These are phyloP conservation scores for Notodonta dromedarius DNA, from an alignment of 2,888 invertebrate species.

Conservation along the genomic window DNA sequence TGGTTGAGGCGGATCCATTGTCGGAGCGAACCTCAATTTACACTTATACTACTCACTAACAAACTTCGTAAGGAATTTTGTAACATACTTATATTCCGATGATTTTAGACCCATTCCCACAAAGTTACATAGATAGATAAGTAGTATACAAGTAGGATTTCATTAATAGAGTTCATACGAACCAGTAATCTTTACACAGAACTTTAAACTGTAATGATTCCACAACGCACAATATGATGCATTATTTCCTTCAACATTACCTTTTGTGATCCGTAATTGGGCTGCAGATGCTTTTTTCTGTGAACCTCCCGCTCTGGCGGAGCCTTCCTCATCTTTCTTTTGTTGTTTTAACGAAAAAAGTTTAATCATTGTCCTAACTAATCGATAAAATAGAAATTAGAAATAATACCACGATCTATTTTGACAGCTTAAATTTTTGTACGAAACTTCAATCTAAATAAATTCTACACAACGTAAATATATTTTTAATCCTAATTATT, in stretches of 20 bases:
- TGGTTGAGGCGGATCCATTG: background rate
- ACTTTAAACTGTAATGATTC: constrained; percentile 27
- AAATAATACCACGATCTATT: constrained; percentile 74
- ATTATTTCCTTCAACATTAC: constrained; percentile 73
- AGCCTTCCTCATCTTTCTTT: constrained; percentile 97
- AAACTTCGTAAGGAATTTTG: background rate
- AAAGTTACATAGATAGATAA: background rate
- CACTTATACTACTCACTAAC: background rate
- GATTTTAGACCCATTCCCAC: background rate
- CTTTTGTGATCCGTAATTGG: constrained; percentile 98
- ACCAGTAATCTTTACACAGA: background rate
- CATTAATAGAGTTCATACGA: background rate
- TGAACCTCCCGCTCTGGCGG: constrained; percentile 84
- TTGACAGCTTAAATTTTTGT: constrained; percentile 69
- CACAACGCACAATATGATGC: constrained; percentile 27
- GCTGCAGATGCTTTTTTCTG: constrained; percentile 98
- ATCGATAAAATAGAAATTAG: constrained; percentile 73
- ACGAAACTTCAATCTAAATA: constrained; percentile 35
- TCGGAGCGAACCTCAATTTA: background rate
- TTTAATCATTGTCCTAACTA: constrained; percentile 93
- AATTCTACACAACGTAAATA: constrained; percentile 29
- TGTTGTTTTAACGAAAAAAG: constrained; percentile 99
- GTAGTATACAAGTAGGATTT: background rate
- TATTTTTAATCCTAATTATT: constrained; percentile 22
- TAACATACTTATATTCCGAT: constrained; percentile 5